Evolutionary conservation across 2,888 invertebrate genomes (phyloP).

Genomic region (Thumatha senex): DNA sequence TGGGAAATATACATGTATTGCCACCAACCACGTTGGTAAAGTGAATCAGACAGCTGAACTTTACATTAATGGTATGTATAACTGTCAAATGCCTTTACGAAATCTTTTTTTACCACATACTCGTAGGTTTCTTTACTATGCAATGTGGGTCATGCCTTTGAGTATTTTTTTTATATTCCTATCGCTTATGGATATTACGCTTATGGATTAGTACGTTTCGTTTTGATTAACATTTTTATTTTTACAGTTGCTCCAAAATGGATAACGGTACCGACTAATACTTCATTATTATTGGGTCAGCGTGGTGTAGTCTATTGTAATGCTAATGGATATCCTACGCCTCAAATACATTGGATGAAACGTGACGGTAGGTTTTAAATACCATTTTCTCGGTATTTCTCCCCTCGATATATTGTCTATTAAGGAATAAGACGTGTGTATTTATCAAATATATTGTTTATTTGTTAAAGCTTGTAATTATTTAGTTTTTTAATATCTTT

Average conservation of each 20-base stretch:
- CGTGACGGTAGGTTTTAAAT: conserved; percentile 83
- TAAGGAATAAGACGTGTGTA: too few relatives aligned
- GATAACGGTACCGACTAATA: conserved; percentile 89
- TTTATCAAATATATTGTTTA: too few relatives aligned
- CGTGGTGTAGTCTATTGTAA: conserved; percentile 89
- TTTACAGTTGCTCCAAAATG: conserved; percentile 89
- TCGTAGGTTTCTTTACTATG: too few relatives aligned
- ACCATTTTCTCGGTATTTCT: too few relatives aligned
- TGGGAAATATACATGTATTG: conserved; percentile 88
- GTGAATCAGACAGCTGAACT: conserved; percentile 88
- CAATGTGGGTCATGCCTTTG: too few relatives aligned
- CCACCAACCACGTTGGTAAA: conserved; percentile 88
- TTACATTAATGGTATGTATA: conserved; percentile 88
- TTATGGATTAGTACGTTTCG: too few relatives aligned
- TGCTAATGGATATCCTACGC: conserved; percentile 91
- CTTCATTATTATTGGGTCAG: conserved; percentile 88
- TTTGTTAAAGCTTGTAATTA: too few relatives aligned
- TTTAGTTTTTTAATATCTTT: too few relatives aligned
- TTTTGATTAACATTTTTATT: not conserved
- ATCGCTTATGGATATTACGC: too few relatives aligned
- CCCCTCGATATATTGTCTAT: too few relatives aligned
- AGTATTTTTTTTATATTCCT: too few relatives aligned
- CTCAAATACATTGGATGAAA: conserved; percentile 90
- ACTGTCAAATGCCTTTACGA: not conserved
- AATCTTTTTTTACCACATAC: too few relatives aligned